Conservation (phyloP, 2,888 invertebrate species). For the Synanthedon myopaeformis region DNA sequence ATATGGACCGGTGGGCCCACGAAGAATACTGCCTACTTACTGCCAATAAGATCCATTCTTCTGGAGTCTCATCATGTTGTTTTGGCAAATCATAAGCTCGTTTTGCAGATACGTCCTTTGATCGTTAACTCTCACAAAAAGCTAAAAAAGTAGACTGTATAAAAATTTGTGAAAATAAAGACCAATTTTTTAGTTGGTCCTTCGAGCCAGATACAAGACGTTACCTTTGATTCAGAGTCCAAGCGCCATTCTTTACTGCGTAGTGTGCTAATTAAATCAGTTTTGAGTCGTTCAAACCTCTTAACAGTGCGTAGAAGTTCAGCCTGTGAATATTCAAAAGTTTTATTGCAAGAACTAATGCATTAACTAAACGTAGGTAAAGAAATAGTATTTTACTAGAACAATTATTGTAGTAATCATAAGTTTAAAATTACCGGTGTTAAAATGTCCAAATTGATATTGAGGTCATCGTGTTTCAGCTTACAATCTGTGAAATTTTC, state of each 20-base stretch:
- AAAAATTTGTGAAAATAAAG: not conserved
- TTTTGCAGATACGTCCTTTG: slow-evolving; percentile 63
- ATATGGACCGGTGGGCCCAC: too few species aligned
- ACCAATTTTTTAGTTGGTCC: not conserved
- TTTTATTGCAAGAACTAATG: too few species aligned
- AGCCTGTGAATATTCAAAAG: slow-evolving; percentile 27
- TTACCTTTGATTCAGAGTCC: slow-evolving; percentile 64
- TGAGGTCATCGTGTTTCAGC: slow-evolving; percentile 62
- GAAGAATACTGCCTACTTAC: slow-evolving; percentile 45
- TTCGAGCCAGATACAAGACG: not conserved
- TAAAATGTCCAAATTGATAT: slow-evolving; percentile 60
- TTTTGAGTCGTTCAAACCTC: slow-evolving; percentile 60
- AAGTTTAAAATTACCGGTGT: slow-evolving; percentile 44
- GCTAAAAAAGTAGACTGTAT: slow-evolving; percentile 19
- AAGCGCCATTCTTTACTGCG: slow-evolving; percentile 65
- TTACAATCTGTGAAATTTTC: slow-evolving; percentile 63
- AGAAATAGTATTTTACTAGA: too few species aligned
- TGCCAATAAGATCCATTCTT: slow-evolving; percentile 54
- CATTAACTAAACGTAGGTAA: not conserved
- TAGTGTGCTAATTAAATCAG: slow-evolving; percentile 58
- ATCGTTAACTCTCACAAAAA: slow-evolving; percentile 59
- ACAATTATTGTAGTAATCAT: too few species aligned
- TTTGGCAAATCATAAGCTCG: slow-evolving; percentile 60
- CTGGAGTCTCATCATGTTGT: slow-evolving; percentile 56
- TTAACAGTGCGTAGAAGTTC: slow-evolving; percentile 61